Evolutionary conservation across 2,888 invertebrate genomes (phyloP), one percentile per base, ranked within the genome.

Genomic region (Unio delphinus): DNA sequence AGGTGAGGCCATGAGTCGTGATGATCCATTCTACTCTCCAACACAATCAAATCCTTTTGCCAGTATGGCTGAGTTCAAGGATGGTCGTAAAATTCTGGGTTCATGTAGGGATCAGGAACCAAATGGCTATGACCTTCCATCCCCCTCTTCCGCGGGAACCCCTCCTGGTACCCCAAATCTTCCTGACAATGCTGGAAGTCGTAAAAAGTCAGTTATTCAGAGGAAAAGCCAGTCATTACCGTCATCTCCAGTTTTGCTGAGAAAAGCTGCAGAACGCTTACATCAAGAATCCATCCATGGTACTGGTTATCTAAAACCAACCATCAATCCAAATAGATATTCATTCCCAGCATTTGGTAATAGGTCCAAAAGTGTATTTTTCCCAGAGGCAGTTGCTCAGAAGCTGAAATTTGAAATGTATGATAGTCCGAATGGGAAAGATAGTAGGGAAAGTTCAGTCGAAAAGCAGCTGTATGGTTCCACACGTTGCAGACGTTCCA

Each of bases 1-100:
- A 15, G 95, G 95, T 65, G 95, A 95, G 90, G 94, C 95, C 74
- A 96, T 96, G 94, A 94, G 95, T 65, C 78, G 85, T 60, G 86
- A 88, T 65, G 90, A 90, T 76, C 86, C 87, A n/a, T 88, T 88
- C 74, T 90, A 90, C 77, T 82, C 83, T 17, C 90, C 90, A 23
- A 82, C 84, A 0, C 79, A 78, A 60, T 77, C 76, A 61, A 88
- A 87, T 75, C 86, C 84, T 62, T 88, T 87, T 77, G 87, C 87
- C 45, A 80, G 80, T 54, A 83, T 85, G 71, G 79, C 82, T n/a
- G 77, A 75, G 8, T 88, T 85, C 70, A 79, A 84, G 55, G 83
- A 85, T 75, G 87, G 86, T 20, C 73, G 78, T 28, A 89, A 89
- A 74, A 73, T 89, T 54, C 70, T 88, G 6, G 87, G 85, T 56